phyloP scores from a whole-genome alignment of 2,797 vertebrate species.

The Neosilurus mollespiculum region DNA sequence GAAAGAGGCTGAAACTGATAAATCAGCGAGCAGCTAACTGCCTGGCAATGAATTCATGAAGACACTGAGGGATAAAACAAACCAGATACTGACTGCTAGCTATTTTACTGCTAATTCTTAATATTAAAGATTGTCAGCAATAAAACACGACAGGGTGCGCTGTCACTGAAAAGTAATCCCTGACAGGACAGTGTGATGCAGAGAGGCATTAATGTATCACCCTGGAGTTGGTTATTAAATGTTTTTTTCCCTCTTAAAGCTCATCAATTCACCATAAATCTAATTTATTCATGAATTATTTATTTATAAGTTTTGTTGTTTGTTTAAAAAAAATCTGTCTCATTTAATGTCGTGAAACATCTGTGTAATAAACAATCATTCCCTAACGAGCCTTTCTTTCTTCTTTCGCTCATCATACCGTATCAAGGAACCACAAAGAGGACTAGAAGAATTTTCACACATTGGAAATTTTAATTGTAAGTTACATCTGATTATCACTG shows the following conservation, averaged over 20 bases:
- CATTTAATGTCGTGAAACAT: neutral
- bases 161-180: neutral
- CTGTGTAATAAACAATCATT: neutral
- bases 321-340: neutral
- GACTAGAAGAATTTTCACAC: neutral
- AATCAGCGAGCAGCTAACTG: slow-evolving; percentile 2
- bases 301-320: neutral
- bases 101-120: neutral
- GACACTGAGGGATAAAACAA: neutral
- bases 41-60: too few species aligned
- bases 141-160: neutral
- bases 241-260: neutral
- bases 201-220: neutral
- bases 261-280: neutral
- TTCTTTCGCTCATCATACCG: neutral
- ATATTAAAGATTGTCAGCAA: neutral
- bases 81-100: neutral
- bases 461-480: neutral
- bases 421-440: neutral
- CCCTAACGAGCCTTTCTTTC: neutral
- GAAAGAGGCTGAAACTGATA: neutral
- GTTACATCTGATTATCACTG: neutral
- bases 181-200: neutral
- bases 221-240: neutral
- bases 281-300: neutral